Conservation (phyloP, 1,140 invertebrate species). For the Apis laboriosa region DNA sequence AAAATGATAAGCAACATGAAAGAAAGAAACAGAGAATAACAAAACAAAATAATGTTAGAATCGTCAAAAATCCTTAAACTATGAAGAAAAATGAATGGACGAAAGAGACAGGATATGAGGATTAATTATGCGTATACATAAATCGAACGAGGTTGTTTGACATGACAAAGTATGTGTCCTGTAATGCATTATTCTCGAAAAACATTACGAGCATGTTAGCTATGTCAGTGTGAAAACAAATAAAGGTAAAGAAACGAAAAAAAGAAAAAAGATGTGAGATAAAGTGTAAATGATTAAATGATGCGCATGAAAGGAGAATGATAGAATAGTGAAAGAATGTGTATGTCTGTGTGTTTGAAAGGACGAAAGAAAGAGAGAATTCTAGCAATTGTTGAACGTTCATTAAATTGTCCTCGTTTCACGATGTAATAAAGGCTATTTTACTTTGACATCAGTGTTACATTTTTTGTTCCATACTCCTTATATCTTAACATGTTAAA, state of each 20-base stretch:
- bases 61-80: not conserved
- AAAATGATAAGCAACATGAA: not conserved
- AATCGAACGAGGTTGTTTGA: slow-evolving; percentile 17
- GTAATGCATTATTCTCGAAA: slow-evolving; percentile 57
- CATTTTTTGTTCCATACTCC: slow-evolving; percentile 9
- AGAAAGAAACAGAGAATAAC: not conserved
- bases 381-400: slow-evolving; percentile 70
- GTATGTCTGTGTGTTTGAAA: not conserved
- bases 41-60: not conserved
- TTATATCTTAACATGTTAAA: not conserved
- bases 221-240: slow-evolving; percentile 44
- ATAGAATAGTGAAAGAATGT: not conserved
- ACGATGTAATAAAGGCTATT: slow-evolving; percentile 71
- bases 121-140: slow-evolving; percentile 2
- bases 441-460: slow-evolving; percentile 63
- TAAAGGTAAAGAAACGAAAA: slow-evolving; percentile 11
- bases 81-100: slow-evolving; percentile 30
- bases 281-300: slow-evolving; percentile 34
- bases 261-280: slow-evolving; percentile 27
- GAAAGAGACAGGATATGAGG: slow-evolving; percentile 17
- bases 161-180: slow-evolving; percentile 28
- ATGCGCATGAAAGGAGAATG: slow-evolving; percentile 15
- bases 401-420: slow-evolving; percentile 71
- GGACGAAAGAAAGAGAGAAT: slow-evolving; percentile 46
- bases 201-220: slow-evolving; percentile 42